These are phyloP conservation scores for Eospalax fontanierii DNA, from an alignment of 2,797 vertebrate species.

Conservation along the genomic window DNA sequence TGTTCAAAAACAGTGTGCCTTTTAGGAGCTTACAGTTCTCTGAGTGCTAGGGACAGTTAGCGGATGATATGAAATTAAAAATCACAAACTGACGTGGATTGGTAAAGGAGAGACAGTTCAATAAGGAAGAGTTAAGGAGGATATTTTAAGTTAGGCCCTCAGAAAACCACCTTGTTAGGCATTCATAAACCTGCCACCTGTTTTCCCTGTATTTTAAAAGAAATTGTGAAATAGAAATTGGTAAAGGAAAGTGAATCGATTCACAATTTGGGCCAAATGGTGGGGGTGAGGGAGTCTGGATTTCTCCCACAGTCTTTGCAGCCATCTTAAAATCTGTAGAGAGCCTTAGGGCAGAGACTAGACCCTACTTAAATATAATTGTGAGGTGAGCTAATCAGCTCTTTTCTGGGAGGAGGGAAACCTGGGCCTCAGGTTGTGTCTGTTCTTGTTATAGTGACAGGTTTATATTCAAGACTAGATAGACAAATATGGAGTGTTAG, in stretches of 20 bases:
- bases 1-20: slow-evolving; percentile 9
- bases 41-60: slow-evolving; percentile 3
- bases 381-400: background rate
- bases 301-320: background rate
- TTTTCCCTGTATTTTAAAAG: background rate
- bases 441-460: background rate
- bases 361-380: background rate
- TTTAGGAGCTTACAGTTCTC: slow-evolving; percentile 13
- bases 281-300: background rate
- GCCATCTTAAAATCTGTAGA: background rate
- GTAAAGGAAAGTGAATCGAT: background rate
- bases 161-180: background rate
- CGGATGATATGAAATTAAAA: slow-evolving; percentile 10
- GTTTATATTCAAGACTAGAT: background rate
- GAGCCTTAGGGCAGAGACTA: background rate
- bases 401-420: background rate
- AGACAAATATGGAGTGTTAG: background rate
- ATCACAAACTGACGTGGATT: slow-evolving; percentile 54
- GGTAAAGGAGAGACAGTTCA: slow-evolving; percentile 10
- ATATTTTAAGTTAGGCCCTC: slow-evolving; percentile 13
- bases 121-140: background rate
- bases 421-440: background rate
- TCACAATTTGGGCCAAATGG: background rate
- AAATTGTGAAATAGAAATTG: background rate
- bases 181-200: background rate